These are phyloP conservation scores for Lethocerus indicus DNA, from an alignment of 1,140 invertebrate genomes.

Conservation along the genomic window DNA sequence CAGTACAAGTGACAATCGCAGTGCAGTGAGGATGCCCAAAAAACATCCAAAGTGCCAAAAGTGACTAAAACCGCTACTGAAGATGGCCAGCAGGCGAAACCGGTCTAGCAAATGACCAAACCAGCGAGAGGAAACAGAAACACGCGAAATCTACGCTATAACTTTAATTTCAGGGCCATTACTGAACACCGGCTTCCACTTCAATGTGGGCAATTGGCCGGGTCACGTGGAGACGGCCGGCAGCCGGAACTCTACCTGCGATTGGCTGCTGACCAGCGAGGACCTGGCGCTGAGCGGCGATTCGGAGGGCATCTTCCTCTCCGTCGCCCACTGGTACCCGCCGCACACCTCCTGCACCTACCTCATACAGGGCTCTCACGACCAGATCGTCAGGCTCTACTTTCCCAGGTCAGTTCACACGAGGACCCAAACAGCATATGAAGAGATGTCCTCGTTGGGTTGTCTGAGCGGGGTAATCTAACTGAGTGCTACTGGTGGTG, in stretches of 20 bases:
- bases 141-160: too few relatives aligned
- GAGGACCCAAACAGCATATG: too few relatives aligned
- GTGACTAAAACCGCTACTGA: too few relatives aligned
- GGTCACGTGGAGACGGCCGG: slow-evolving; percentile 75
- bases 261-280: slow-evolving; percentile 70
- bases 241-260: slow-evolving; percentile 61
- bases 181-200: slow-evolving; percentile 80
- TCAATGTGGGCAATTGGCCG: slow-evolving; percentile 84
- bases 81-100: too few relatives aligned
- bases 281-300: slow-evolving; percentile 53
- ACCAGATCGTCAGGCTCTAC: slow-evolving; percentile 71
- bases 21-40: too few relatives aligned
- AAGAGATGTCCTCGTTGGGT: too few relatives aligned
- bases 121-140: too few relatives aligned
- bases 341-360: slow-evolving; percentile 81
- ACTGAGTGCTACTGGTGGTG: too few relatives aligned
- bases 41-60: too few relatives aligned
- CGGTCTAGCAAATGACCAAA: too few relatives aligned
- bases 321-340: slow-evolving; percentile 82
- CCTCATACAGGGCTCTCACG: slow-evolving; percentile 61
- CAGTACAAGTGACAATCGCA: too few relatives aligned
- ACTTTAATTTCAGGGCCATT: slow-evolving; percentile 46
- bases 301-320: slow-evolving; percentile 72
- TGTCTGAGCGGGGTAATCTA: too few relatives aligned
- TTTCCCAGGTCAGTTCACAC: slow-evolving; percentile 50